Base-by-base conservation (phyloP, 1,140 invertebrate species). In the Dysdera silvatica region DNA sequence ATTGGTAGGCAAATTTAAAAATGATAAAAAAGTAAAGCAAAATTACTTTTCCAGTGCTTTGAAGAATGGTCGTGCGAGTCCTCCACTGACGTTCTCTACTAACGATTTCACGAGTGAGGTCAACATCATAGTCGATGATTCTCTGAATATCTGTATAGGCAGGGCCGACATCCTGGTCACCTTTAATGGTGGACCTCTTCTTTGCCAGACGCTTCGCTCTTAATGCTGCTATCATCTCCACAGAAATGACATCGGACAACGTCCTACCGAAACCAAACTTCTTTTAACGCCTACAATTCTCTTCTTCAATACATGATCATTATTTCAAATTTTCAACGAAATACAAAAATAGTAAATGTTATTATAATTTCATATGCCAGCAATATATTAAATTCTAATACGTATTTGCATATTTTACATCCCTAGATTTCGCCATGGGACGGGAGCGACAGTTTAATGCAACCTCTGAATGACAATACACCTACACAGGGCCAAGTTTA, bases 171-270 rank as follows among this genome's bases (percentile, higher is more conserved):
- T 97, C 93, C 73, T 94, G 91, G 68, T 77, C 77, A 61, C 88
- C 87, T 40, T 69, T 95, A 70, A 98, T 98, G 7, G 93, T 97
- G 0, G 91, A 95, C 68, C 94, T 81, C 74, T 98, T 98, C 67
- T 95, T 95, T 4, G 94, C 94, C 70, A 97, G 80, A 78, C 93
- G 86, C 79, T 98, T 98, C 0, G 94, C 94, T 79, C 96, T 96
- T 58, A 98, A 95, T 16, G 92, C 93, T 24, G 94, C 93, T 78
- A 98, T 97, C 77, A 95, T 97, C 74, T 98, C 94, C 8, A 95
- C 88, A 2, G 93, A 93, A 90, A 98, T 92, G 49, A 91, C 88
- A 71, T 97, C 92, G 24, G 91, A 95, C 18, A 98, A 78, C 4
- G 93, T 95, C 67, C 84, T 86, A 69, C 57, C 71, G 72, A 65